These are phyloP conservation scores for Xylophagus ater DNA, from an alignment of 2,888 invertebrate species.

Conservation along the genomic window DNA sequence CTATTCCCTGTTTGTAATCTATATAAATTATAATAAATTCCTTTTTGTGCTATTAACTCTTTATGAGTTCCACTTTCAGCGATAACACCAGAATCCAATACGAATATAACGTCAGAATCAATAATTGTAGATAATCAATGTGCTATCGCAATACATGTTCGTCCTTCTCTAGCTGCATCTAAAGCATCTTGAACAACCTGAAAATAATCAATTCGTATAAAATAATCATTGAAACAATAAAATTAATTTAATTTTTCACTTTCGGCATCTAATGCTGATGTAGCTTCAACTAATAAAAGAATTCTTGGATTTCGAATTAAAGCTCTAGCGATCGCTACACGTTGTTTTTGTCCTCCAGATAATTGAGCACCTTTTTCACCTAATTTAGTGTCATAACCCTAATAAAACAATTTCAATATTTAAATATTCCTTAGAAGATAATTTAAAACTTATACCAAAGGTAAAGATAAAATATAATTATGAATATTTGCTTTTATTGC, in stretches of 20 bases:
- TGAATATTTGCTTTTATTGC: conserved; percentile 82
- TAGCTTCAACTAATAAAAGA: conserved; percentile 70
- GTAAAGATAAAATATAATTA: conserved; percentile 64
- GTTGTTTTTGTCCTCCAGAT: conserved; percentile 75
- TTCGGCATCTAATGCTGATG: conserved; percentile 74
- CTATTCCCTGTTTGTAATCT: conserved; percentile 40
- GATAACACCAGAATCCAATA: conserved; percentile 55
- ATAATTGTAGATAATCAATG: conserved; percentile 76
- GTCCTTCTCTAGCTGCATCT: conserved; percentile 65
- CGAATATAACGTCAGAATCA: conserved; percentile 68
- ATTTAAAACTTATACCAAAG: conserved; percentile 45
- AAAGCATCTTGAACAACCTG: conserved; percentile 79
- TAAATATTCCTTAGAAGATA: neutral
- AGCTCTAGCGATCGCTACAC: conserved; percentile 78
- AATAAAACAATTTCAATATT: conserved; percentile 16
- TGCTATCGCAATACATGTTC: conserved; percentile 79
- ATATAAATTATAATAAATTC: conserved; percentile 53
- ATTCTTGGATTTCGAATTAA: conserved; percentile 68
- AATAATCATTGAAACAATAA: neutral
- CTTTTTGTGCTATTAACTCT: conserved; percentile 50
- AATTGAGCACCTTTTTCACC: conserved; percentile 67
- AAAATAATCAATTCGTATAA: conserved; percentile 9
- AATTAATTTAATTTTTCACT: conserved; percentile 59
- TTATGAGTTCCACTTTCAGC: conserved; percentile 60
- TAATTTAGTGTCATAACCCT: conserved; percentile 71